A percentile compares a stretch with the other conserved stretches of the same genome.
phyloP scores from a whole-genome alignment of 2,797 vertebrate species.

The Sebastes minor region DNA sequence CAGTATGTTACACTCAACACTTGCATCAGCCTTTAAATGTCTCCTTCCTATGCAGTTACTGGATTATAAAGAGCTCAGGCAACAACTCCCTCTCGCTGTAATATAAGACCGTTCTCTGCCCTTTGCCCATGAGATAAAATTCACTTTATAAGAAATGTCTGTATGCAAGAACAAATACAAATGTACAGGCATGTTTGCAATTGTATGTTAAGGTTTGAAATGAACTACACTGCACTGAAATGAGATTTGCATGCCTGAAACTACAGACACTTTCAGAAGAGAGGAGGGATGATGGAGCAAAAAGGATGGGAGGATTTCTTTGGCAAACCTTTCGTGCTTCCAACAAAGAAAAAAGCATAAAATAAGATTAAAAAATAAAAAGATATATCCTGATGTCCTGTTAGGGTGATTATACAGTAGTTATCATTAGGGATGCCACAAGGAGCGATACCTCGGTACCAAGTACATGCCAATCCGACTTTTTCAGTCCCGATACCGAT shows the following conservation, averaged over 20 bases:
- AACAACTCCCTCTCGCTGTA: slow-evolving; percentile 2
- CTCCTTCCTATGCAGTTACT: slow-evolving; percentile 13
- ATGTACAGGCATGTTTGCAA: neutral
- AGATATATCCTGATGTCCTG: neutral
- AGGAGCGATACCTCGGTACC: no score
- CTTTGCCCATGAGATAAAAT: neutral
- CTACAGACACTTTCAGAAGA: neutral
- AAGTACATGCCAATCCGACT: no score
- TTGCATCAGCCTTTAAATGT: slow-evolving; percentile 23
- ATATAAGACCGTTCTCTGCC: neutral
- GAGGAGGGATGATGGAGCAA: neutral
- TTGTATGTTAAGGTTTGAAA: neutral
- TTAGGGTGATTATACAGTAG: neutral
- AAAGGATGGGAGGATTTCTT: neutral
- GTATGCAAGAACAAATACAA: neutral
- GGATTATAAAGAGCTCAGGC: slow-evolving; percentile 8
- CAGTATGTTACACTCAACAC: neutral
- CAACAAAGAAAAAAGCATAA: no score
- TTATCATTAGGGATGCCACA: no score
- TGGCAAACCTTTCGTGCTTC: neutral
- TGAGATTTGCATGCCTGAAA: neutral
- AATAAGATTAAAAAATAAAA: neutral
- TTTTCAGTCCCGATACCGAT: no score
- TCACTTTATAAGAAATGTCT: neutral
- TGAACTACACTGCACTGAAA: neutral